Evolutionary conservation across 2,113 vertebrate species (phyloP).

Genomic region (Peromyscus leucopus): DNA sequence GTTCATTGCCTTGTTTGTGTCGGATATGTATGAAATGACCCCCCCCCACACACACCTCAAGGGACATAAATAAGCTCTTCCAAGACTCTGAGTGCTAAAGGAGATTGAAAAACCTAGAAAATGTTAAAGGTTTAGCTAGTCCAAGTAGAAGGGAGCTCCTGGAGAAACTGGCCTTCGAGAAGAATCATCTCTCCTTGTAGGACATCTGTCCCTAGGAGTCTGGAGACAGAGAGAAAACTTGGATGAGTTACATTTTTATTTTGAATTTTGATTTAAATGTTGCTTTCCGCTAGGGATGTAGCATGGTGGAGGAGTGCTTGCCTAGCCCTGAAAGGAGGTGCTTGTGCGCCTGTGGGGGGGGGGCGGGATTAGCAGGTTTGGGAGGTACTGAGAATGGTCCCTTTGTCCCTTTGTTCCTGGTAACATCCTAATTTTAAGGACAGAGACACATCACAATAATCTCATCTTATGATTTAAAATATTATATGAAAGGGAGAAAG

Average conservation of each 20-base stretch:
- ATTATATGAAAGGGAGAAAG: neutral
- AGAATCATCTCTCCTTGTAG: neutral
- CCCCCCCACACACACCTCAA: neutral
- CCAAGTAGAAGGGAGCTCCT: neutral
- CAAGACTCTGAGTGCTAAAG: neutral
- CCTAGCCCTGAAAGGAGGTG: neutral
- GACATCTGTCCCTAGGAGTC: neutral
- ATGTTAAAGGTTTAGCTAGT: neutral
- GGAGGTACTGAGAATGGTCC: neutral
- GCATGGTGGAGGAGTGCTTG: neutral
- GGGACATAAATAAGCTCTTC: neutral
- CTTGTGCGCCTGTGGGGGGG: neutral
- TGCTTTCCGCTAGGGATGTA: neutral
- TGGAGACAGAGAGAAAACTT: neutral
- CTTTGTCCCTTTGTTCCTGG: neutral
- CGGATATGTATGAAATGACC: neutral
- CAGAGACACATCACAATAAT: neutral
- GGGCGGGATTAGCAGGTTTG: neutral
- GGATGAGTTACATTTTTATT: neutral
- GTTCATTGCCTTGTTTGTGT: neutral
- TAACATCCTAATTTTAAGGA: neutral
- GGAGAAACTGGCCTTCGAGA: neutral
- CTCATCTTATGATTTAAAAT: neutral
- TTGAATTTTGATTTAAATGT: conserved; percentile 39
- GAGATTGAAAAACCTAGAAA: neutral